These are phyloP conservation scores for Tenodera sinensis DNA, from an alignment of 2,888 invertebrate genomes.

Conservation along the genomic window DNA sequence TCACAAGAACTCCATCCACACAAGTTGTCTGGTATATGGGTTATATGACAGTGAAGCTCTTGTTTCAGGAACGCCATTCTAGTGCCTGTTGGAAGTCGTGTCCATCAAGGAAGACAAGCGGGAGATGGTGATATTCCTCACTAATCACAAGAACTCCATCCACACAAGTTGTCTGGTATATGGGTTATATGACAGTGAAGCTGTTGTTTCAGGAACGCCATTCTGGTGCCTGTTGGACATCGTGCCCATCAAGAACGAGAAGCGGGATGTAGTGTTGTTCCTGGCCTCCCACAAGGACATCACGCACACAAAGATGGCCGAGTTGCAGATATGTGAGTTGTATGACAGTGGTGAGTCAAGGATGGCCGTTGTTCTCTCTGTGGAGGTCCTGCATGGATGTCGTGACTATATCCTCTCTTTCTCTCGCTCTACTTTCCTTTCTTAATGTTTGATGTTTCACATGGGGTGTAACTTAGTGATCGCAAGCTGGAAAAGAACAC, in stretches of 20 bases:
- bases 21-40: constrained; percentile 72
- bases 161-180: constrained; percentile 36
- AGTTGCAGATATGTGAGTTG: constrained; percentile 74
- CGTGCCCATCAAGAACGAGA: constrained; percentile 97
- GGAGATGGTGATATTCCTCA: constrained; percentile 92
- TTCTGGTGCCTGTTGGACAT: constrained; percentile 97
- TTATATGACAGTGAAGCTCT: constrained; percentile 68
- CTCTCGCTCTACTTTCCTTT: neutral
- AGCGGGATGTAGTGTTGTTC: constrained; percentile 92
- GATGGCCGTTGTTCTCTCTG: neutral
- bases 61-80: constrained; percentile 79
- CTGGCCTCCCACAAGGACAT: constrained; percentile 96
- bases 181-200: too few species aligned
- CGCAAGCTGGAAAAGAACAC: neutral
- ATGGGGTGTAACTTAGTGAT: neutral
- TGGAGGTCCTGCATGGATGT: neutral
- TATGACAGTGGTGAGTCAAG: constrained; percentile 78
- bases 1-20: constrained; percentile 93
- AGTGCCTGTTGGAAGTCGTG: constrained; percentile 96
- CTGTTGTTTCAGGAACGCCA: constrained; percentile 65
- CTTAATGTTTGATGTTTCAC: neutral
- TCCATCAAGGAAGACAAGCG: constrained; percentile 98
- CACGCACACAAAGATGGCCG: constrained; percentile 85
- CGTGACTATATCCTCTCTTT: neutral
- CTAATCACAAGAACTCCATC: constrained; percentile 95